Conservation (phyloP, 2,797 vertebrate species). For the Phalanger gymnotis region DNA sequence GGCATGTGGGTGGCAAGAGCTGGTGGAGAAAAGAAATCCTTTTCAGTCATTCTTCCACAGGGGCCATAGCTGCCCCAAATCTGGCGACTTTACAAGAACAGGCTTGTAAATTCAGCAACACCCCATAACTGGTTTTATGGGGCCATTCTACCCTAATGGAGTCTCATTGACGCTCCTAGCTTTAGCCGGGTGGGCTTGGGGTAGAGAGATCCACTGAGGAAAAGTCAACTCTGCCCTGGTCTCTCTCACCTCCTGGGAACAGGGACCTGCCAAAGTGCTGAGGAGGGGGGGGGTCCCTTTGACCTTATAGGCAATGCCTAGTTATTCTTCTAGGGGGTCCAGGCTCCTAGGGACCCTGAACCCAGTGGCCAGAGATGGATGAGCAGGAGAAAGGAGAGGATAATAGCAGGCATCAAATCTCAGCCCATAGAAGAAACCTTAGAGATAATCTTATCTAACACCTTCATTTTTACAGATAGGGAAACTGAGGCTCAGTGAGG, state of each 20-base stretch:
- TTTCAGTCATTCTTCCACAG: slow-evolving; percentile 48
- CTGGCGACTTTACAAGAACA: slow-evolving; percentile 76
- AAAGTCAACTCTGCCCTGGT: not conserved
- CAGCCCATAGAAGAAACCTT: not conserved
- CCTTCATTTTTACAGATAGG: not conserved
- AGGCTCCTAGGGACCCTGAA: not conserved
- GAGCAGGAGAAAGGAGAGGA: not conserved
- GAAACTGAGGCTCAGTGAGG: not conserved
- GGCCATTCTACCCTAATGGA: slow-evolving; percentile 69
- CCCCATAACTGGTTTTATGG: slow-evolving; percentile 77
- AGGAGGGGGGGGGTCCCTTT: not conserved
- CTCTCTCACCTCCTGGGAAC: accelerated
- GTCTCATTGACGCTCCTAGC: slow-evolving; percentile 65
- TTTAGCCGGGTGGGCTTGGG: slow-evolving; percentile 44
- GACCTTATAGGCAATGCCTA: slow-evolving; percentile 17
- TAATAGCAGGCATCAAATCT: not conserved
- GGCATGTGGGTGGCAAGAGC: slow-evolving; percentile 56
- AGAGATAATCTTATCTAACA: not conserved
- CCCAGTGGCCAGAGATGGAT: not conserved
- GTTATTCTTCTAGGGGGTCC: slow-evolving; percentile 43
- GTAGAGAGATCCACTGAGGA: not conserved
- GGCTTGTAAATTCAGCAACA: slow-evolving; percentile 79
- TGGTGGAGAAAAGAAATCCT: slow-evolving; percentile 53
- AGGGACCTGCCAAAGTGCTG: not conserved
- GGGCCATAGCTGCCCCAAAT: slow-evolving; percentile 64